Evolutionary conservation across 2,113 vertebrate species (phyloP), one percentile per base, ranked within the genome.

Genomic region (Mesocricetus auratus): DNA sequence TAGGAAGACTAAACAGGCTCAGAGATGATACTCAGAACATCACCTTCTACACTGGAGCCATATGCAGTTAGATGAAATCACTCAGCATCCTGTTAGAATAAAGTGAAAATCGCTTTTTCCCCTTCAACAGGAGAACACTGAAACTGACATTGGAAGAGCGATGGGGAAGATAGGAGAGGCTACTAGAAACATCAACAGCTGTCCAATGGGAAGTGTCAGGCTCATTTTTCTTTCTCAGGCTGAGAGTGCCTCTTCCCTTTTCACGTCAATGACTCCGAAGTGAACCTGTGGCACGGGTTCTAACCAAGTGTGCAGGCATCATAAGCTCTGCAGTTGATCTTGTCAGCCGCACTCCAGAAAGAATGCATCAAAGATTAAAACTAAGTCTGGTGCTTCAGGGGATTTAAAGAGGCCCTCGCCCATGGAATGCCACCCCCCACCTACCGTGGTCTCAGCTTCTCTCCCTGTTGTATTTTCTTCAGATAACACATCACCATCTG

Each of bases 31-130:
- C 39, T 64, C 77, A n/a, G 17, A 56, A 7, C 66, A 62, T 21
- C 56, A 75, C 7, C 13, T 26, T 68, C 77, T 81, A 29, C 64
- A 69, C 66, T 83, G 19, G 0, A 45, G 71, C 24, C 64, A 2
- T 16, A 36, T 45, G 7, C 6, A 7, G 36, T 92, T 50, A 31
- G 89, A 71, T 77, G 66, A 82, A 91, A 87, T 29, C 73, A 77
- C 15, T 13, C 1, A 19, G 9, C 29, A 3, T 53, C 12, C 78
- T 86, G 4, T n/a, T 68, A 66, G 47, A 79, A 88, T 13, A 88
- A 92, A 74, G 45, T 53, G 42, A 79, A 96, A 94, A 47, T 58
- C 12, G 4, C 83, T 22, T 69, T 69, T 92, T 60, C 62, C 62
- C 74, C 64, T 64, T 82, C 69, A 90, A 29, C 33, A 22, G 42